These are phyloP conservation scores for Cuculus canorus DNA, from an alignment of 2,797 vertebrate species.

Conservation along the genomic window DNA sequence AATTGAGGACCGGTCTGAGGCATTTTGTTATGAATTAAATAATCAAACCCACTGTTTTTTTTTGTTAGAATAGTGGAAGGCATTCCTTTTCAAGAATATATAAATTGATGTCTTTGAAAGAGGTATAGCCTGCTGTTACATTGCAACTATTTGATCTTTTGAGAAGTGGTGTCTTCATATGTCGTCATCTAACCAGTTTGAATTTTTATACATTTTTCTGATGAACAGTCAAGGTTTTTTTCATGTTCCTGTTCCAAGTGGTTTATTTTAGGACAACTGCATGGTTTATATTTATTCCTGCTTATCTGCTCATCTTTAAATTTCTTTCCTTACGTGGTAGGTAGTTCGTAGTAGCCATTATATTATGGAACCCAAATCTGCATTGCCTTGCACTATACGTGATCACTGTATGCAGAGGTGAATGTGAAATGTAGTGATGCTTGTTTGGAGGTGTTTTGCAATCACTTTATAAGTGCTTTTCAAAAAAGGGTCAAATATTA, in stretches of 20 bases:
- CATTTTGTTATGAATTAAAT: background rate
- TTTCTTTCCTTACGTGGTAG: background rate
- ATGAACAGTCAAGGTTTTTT: conserved; percentile 27
- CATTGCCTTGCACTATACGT: background rate
- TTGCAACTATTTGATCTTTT: background rate
- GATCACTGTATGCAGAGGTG: accelerated
- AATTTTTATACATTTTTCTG: conserved; percentile 46
- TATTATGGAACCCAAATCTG: background rate
- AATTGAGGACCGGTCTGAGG: background rate
- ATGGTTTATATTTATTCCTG: background rate
- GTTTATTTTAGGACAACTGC: background rate
- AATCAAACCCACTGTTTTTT: background rate
- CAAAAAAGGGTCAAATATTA: background rate
- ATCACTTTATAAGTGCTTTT: background rate
- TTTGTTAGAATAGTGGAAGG: background rate
- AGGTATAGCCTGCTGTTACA: background rate
- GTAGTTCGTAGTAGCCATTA: background rate
- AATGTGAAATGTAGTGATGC: background rate
- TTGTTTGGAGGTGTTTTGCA: background rate
- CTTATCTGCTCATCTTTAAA: background rate
- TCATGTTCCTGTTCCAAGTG: background rate
- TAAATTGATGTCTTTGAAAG: background rate
- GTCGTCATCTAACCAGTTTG: background rate
- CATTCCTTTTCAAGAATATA: background rate
- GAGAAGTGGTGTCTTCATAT: background rate